Evolutionary conservation across 2,888 invertebrate species (phyloP), one percentile per base, ranked within the genome.

Genomic region (Clanis bilineata): DNA sequence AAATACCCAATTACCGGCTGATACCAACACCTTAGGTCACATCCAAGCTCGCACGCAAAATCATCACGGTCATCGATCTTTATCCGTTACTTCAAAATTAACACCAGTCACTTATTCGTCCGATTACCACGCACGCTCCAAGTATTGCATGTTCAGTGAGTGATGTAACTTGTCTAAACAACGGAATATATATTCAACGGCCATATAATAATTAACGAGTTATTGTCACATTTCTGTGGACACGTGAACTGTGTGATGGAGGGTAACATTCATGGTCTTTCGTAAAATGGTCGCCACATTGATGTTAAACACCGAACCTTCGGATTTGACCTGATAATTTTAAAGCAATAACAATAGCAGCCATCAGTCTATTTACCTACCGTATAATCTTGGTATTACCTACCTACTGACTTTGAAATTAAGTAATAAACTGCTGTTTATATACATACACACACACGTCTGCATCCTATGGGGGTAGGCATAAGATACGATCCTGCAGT

Each of bases 161-260:
- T 51, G 32, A 32, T 51, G 51, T 51, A 32, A 51, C 51, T 32
- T 51, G 10, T 51, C 32, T 18, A 32, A 32, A 51, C 28, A 47
- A 47, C 47, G 28, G 7, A 47, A 47, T 47, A 45, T 45, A 47
- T 47, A 47, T 47, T 28, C 47, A 28, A 47, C 28, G 9, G 25
- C 28, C 28, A 28, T 28, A 15, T 47, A n/a, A 47, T 51, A 51
- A 32, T 28, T 51, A 51, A 51, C 51, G 51, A 32, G 51, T 51
- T 28, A 32, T 32, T 28, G 28, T 51, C 51, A 51, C 51, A 51
- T 32, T 51, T 51, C 10, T 51, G 32, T 32, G 10, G 51, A 21
- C 51, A 51, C 51, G 32, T 32, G 18, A 51, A 18, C 28, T 32
- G 18, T 32, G 32, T 18, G 32, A 9, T 6, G 28, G 28, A 28